Percentiles rank a stretch among this genome's conserved stretches.
phyloP scores from a whole-genome alignment of 1,140 invertebrate genomes.

The Ips nitidus region DNA sequence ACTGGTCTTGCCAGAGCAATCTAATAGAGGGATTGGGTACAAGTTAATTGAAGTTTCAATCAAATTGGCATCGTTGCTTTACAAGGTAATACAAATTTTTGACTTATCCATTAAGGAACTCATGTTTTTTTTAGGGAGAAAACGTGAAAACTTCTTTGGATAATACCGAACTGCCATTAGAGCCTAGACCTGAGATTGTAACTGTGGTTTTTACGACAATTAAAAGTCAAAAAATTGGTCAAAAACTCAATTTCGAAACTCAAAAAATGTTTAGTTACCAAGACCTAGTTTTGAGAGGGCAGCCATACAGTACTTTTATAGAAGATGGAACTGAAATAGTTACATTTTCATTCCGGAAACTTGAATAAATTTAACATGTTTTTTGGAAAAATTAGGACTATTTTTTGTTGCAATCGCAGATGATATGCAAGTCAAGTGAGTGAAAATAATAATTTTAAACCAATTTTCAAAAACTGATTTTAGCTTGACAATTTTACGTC shows the following conservation, averaged over 20 bases:
- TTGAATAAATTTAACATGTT: too few species aligned
- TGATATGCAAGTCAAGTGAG: too few species aligned
- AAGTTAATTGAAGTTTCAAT: conserved; percentile 56
- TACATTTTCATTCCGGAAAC: conserved; percentile 10
- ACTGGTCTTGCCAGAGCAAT: conserved; percentile 56
- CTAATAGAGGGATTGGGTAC: conserved; percentile 56
- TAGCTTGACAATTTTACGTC: too few species aligned
- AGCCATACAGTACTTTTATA: conserved; percentile 50
- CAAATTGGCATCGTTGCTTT: conserved; percentile 50
- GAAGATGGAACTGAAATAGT: conserved; percentile 26
- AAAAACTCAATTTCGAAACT: conserved; percentile 57
- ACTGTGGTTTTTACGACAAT: conserved; percentile 61
- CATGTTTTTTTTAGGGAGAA: conserved; percentile 49
- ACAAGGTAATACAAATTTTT: conserved; percentile 14
- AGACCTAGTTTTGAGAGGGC: conserved; percentile 58
- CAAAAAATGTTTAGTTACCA: conserved; percentile 54
- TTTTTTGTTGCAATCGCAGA: too few species aligned
- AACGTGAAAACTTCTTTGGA: conserved; percentile 51
- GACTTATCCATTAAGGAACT: conserved; percentile 37
- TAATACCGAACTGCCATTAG: conserved; percentile 52
- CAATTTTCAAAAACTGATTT: too few species aligned
- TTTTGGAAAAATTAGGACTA: too few species aligned
- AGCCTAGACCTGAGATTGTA: conserved; percentile 57
- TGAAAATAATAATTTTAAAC: too few species aligned
- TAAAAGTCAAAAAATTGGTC: conserved; percentile 60